Evolutionary conservation across 2,797 vertebrate species (phyloP), one percentile per base, ranked within the genome.

Genomic region (Anguilla marmorata): DNA sequence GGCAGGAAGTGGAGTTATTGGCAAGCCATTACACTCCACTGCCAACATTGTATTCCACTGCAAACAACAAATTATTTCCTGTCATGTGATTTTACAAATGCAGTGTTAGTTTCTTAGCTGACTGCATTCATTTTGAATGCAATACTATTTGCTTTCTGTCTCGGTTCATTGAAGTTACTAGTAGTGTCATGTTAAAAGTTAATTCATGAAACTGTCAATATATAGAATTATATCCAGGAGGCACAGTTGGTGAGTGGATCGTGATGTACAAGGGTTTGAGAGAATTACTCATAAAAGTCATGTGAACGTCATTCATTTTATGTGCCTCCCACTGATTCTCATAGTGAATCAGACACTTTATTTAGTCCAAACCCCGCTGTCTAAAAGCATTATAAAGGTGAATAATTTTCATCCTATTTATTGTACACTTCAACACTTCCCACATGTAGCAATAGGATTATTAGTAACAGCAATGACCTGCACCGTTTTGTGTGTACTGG

Each of bases 261-360:
- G 3, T 33, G 27, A 74, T 48, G 19, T 33, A 85, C 63, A 66
- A 16, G 79, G 27, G 48, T 88, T 69, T 66, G 14, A 86, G 60
- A 88, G 60, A 74, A 88, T 88, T 85, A 85, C 83, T 54, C 45
- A 50, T 48, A 54, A 76, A 72, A 72, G 45, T 50, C 21, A 19
- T 45, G 4, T 45, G 83, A 85, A 85, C 54, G 63, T 76, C 58
- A 56, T 30, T 33, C 37, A 37, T 58, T 66, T 54, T 9, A 74
- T 48, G 30, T 50, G 27, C 21, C 27, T 69, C 87, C 85, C 33
- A 41, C 58, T 19, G 9, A 37, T 66, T 37, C 63, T 24, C 0
- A 33, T 45, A 11, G 12, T 87, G 56, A 84, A 84, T 74, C 58
- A 84, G 82, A 54, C 9, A 30, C 48, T 74, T 60, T 84, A 30